These are phyloP conservation scores for Malaclemys terrapin DNA, from an alignment of 2,113 vertebrate species.

Conservation along the genomic window DNA sequence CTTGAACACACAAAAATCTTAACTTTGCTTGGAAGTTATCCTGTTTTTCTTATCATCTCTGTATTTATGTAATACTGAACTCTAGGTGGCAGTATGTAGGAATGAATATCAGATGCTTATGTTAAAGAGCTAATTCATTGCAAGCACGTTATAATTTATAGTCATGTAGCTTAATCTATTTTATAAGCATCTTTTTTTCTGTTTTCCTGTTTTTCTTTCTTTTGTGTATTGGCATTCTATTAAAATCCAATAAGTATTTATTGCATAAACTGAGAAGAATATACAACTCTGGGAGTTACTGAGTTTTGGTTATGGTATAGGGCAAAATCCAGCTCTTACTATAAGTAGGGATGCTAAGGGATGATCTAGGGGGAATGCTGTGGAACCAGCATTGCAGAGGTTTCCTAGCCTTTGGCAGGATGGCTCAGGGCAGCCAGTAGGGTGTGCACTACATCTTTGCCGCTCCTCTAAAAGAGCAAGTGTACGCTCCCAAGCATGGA, in stretches of 20 bases:
- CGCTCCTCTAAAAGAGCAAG: not conserved
- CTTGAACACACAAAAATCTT: not conserved
- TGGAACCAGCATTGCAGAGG: not conserved
- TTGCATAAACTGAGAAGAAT: not conserved
- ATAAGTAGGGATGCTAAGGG: not conserved
- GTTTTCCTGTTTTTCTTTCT: not conserved
- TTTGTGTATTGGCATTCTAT: not conserved
- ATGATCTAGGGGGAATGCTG: not conserved
- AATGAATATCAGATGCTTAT: conserved; percentile 37
- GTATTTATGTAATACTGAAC: conserved; percentile 7
- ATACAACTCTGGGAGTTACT: not conserved
- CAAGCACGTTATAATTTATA: not conserved
- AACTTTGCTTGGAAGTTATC: not conserved
- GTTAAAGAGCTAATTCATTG: not conserved
- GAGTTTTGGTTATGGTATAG: not conserved
- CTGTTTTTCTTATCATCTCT: not conserved
- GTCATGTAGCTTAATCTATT: not conserved
- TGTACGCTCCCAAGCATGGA: not conserved
- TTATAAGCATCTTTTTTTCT: not conserved
- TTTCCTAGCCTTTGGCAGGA: not conserved
- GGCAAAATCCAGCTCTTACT: not conserved
- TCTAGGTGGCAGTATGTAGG: conserved; percentile 78
- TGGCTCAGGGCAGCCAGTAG: not conserved
- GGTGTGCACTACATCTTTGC: not conserved
- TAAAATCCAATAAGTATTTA: not conserved